A percentile compares a stretch with the other conserved stretches of the same genome.
These are phyloP conservation scores for Pammene aurita DNA, from an alignment of 2,888 invertebrate species.

Conservation along the genomic window DNA sequence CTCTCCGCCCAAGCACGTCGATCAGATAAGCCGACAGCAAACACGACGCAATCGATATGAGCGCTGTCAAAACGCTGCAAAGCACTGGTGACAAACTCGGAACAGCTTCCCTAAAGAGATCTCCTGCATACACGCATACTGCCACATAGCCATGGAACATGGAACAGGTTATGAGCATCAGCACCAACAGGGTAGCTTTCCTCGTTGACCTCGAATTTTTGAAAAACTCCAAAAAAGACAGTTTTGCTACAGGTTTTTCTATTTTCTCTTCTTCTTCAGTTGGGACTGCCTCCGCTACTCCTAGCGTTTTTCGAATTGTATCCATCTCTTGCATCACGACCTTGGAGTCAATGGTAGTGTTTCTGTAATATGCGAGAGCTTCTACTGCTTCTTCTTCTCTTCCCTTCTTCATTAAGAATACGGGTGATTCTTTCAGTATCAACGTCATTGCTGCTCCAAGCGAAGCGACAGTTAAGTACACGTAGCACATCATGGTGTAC, in stretches of 20 bases:
- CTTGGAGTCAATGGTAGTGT: constrained; percentile 53
- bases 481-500: constrained; percentile 40
- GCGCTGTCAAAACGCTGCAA: constrained; percentile 46
- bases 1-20: constrained; percentile 47
- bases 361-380: constrained; percentile 62
- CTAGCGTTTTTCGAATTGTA: constrained; percentile 46
- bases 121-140: constrained; percentile 48
- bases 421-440: constrained; percentile 41
- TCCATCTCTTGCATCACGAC: background rate
- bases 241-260: background rate
- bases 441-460: constrained; percentile 19
- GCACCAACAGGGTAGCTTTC: background rate
- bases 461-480: constrained; percentile 39
- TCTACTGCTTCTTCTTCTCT: constrained; percentile 56
- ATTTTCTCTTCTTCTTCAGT: constrained; percentile 3
- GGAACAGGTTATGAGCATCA: constrained; percentile 40
- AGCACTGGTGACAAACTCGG: constrained; percentile 45
- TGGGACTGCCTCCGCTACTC: background rate
- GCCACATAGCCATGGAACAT: constrained; percentile 47
- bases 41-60: constrained; percentile 43
- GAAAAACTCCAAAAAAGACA: constrained; percentile 1
- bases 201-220: constrained; percentile 7
- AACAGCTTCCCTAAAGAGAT: constrained; percentile 47
- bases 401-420: constrained; percentile 42
- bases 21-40: constrained; percentile 44